Evolutionary conservation across 2,888 invertebrate genomes (phyloP), one percentile per base, ranked within the genome.

Genomic region (Labia minor): DNA sequence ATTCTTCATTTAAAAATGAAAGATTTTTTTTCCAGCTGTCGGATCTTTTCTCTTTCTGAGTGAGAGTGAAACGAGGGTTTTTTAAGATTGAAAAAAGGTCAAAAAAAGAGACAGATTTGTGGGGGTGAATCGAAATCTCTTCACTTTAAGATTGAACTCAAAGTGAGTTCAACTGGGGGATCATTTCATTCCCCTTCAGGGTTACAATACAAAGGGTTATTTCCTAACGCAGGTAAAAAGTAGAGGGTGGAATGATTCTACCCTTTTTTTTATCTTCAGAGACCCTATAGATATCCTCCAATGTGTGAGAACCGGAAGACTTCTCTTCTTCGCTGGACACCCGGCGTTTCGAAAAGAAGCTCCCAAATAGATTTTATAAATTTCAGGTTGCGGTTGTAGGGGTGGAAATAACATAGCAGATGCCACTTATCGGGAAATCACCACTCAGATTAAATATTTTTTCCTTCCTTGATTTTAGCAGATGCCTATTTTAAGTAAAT

Each of bases 401-500:
- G 26, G 3, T 6, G 26, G 8, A 26, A 14, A 14, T 4, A 16
- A 49, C 14, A n/a, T 49, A 14, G 14, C 49, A 49, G 49, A 49
- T 49, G 49, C 49, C 49, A 49, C n/a, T 49, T 49, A 49, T 49
- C 49, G 49, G 49, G 49, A 49, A 49, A 49, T 49, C 49, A 49
- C 49, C 14, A 8, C 49, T 8, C 49, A 49, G 49, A 16, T 49
- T 49, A 49, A 49, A 49, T 49, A 49, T 4, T 14, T 3, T 16
- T 49, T 49, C 14, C n/a, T 11, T n/a, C 3, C 4, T 8, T 4
- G 14, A 8, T 49, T 49, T 14, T 11, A 10, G 49, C 49, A 49
- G 49, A 49, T 49, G 49, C 49, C 16, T 14, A n/a, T 49, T 49
- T 49, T n/a, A 49, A 8, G 49, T 49, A 49, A 49, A 49, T 49